Conservation (phyloP, 2,113 vertebrate species). For the Poicephalus gulielmi region DNA sequence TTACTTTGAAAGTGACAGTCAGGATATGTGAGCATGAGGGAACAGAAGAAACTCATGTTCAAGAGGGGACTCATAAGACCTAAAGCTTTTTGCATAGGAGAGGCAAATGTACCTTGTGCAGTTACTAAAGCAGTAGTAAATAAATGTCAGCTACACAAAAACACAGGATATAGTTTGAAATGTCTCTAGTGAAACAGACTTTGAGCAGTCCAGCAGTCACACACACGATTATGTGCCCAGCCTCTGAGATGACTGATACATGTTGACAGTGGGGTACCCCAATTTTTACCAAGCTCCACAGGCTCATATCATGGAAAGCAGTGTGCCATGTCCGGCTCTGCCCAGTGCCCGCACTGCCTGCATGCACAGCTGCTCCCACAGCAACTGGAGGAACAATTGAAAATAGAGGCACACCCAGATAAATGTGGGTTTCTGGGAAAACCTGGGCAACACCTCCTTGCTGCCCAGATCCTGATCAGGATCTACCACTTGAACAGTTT, state of each 20-base stretch:
- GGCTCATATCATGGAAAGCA: background rate
- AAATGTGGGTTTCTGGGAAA: background rate
- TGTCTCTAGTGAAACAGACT: background rate
- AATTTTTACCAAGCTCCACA: background rate
- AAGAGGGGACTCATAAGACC: background rate
- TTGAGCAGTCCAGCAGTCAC: background rate
- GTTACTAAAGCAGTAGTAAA: background rate
- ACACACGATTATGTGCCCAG: fast-evolving
- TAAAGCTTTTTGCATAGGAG: background rate
- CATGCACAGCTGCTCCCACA: background rate
- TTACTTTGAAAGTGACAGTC: background rate
- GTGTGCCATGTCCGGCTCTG: background rate
- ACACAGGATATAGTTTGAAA: background rate
- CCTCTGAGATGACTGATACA: background rate
- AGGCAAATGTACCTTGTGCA: background rate
- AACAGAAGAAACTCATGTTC: background rate
- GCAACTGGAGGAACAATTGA: background rate
- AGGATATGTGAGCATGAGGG: background rate
- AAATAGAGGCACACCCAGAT: background rate
- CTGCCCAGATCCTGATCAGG: background rate
- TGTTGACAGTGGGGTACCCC: background rate
- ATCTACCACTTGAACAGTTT: background rate
- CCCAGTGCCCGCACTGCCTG: background rate
- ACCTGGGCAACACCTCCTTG: background rate
- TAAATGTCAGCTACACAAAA: background rate